Conservation (phyloP, 2,888 invertebrate species). For the Microchrysa polita region DNA sequence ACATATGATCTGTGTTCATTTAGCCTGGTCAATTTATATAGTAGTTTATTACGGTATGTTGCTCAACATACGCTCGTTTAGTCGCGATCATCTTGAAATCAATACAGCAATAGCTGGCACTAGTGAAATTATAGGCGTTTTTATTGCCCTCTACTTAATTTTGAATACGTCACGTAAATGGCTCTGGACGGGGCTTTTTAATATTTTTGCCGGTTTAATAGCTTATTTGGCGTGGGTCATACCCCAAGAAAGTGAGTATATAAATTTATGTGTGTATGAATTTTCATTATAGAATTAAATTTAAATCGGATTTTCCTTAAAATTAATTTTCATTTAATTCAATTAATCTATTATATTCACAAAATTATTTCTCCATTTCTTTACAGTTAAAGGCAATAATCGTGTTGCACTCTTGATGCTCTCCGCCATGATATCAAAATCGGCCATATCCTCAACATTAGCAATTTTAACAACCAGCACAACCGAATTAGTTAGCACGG, state of each 20-base stretch:
- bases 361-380: too few relatives aligned
- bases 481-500: conserved; percentile 61
- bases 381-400: conserved; percentile 57
- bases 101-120: conserved; percentile 64
- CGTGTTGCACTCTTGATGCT: conserved; percentile 62
- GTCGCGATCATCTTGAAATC: conserved; percentile 63
- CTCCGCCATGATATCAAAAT: conserved; percentile 64
- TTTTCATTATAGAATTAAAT: background rate
- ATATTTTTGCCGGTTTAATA: conserved; percentile 60
- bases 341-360: conserved; percentile 1
- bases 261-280: background rate
- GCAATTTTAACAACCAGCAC: conserved; percentile 64
- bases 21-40: conserved; percentile 64
- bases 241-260: conserved; percentile 57
- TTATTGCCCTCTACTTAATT: conserved; percentile 62
- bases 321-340: background rate
- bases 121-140: conserved; percentile 62
- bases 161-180: conserved; percentile 61
- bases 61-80: conserved; percentile 65
- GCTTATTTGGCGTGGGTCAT: conserved; percentile 63
- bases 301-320: background rate
- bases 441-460: conserved; percentile 63
- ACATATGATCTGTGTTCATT: conserved; percentile 62
- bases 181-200: conserved; percentile 63
- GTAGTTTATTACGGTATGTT: conserved; percentile 66